Conservation (phyloP, 1,140 invertebrate genomes). For the Neodiprion fabricii region DNA sequence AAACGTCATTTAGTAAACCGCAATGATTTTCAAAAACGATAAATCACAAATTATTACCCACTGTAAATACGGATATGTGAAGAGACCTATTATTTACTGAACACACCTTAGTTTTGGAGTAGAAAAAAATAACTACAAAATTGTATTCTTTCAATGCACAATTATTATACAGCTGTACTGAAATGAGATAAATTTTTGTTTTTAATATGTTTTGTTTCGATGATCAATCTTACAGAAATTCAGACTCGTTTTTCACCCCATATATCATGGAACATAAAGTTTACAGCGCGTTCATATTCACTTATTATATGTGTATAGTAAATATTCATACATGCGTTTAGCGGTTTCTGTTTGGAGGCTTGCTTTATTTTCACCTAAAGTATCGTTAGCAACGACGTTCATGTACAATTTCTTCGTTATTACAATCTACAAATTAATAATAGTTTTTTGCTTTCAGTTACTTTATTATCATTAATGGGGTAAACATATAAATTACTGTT, state of each 20-base stretch:
- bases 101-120: no score
- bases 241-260: not conserved
- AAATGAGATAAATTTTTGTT: no score
- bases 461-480: conserved; percentile 54
- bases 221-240: no score
- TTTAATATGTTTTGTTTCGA: no score
- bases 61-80: conserved; percentile 3
- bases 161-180: no score
- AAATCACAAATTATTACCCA: not conserved
- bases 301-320: not conserved
- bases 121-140: no score
- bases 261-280: no score
- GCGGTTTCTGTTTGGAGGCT: conserved; percentile 18
- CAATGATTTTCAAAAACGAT: conserved; percentile 10
- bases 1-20: not conserved
- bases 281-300: not conserved
- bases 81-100: no score
- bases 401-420: conserved; percentile 11
- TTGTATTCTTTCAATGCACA: no score
- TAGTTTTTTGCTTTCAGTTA: conserved; percentile 43
- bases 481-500: conserved; percentile 54
- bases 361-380: conserved; percentile 17
- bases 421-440: conserved; percentile 44
- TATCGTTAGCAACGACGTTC: conserved; percentile 7
- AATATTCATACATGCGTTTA: conserved; percentile 6